A percentile compares a stretch with the other conserved stretches of the same genome.
Conservation (phyloP, 2,888 invertebrate genomes). For the Chalcosyrphus nemorum region DNA sequence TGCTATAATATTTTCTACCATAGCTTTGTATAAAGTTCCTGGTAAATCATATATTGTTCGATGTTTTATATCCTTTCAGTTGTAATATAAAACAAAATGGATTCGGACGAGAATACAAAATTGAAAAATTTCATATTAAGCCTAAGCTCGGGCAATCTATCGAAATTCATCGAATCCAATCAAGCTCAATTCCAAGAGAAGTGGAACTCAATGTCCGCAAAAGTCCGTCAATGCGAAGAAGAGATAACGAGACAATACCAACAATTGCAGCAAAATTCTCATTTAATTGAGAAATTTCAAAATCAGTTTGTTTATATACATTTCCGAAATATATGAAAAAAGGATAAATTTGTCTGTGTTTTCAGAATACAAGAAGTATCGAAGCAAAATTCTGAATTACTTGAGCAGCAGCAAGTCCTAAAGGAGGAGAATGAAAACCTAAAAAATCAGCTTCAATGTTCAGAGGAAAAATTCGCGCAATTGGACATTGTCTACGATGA, state of each 20-base stretch:
- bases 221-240: conserved; percentile 32
- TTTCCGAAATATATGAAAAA: background rate
- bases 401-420: conserved; percentile 20
- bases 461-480: conserved; percentile 55
- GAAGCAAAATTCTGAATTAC: conserved; percentile 36
- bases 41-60: too few relatives aligned
- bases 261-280: conserved; percentile 37
- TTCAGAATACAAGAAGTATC: conserved; percentile 45
- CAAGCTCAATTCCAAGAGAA: conserved; percentile 32
- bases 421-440: conserved; percentile 42
- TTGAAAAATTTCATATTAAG: conserved; percentile 36
- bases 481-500: conserved; percentile 55
- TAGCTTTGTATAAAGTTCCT: too few relatives aligned
- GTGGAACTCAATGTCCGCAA: background rate
- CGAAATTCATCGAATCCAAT: conserved; percentile 48
- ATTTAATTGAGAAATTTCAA: conserved; percentile 54
- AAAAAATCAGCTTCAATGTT: conserved; percentile 9
- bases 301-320: conserved; percentile 37
- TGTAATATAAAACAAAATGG: conserved; percentile 25
- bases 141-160: conserved; percentile 27
- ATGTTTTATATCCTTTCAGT: background rate
- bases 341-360: background rate
- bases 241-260: conserved; percentile 2
- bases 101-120: conserved; percentile 26
- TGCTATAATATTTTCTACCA: too few relatives aligned